Conservation (phyloP, 2,113 vertebrate species). For the Percina caprodes region DNA sequence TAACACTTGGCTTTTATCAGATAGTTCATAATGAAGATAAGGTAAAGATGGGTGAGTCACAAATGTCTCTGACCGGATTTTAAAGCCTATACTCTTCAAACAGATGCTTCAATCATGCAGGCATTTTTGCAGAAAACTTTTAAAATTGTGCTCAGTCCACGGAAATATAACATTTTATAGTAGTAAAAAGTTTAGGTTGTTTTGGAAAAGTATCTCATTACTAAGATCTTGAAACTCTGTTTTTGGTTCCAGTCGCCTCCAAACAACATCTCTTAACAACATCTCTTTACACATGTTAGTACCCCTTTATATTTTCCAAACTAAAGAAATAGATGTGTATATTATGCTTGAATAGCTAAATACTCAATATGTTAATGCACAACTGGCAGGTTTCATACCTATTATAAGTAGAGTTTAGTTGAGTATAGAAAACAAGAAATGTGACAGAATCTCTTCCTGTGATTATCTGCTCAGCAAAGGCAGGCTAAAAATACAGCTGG, state of each 20-base stretch:
- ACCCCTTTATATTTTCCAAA: not conserved
- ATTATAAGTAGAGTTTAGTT: slow-evolving; percentile 37
- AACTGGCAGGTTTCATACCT: slow-evolving; percentile 25
- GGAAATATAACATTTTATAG: not conserved
- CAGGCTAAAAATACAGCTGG: slow-evolving; percentile 82
- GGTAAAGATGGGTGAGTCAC: not conserved
- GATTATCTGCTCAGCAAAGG: slow-evolving; percentile 71
- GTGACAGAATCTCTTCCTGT: slow-evolving; percentile 62
- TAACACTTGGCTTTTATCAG: not conserved
- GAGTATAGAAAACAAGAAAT: slow-evolving; percentile 49
- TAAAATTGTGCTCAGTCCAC: too few species aligned
- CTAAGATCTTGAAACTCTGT: not conserved
- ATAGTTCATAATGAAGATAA: not conserved
- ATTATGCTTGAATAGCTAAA: not conserved
- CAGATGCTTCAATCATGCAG: not conserved
- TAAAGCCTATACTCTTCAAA: not conserved
- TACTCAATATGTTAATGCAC: slow-evolving; percentile 6
- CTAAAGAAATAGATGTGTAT: not conserved
- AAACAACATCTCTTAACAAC: not conserved
- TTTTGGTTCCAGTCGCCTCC: not conserved
- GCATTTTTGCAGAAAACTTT: not conserved
- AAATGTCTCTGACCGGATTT: not conserved
- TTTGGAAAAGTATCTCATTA: not conserved
- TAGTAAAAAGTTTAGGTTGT: not conserved
- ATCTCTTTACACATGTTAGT: not conserved